Evolutionary conservation across 1,140 invertebrate genomes (phyloP).

Genomic region (Heliconius himera): DNA sequence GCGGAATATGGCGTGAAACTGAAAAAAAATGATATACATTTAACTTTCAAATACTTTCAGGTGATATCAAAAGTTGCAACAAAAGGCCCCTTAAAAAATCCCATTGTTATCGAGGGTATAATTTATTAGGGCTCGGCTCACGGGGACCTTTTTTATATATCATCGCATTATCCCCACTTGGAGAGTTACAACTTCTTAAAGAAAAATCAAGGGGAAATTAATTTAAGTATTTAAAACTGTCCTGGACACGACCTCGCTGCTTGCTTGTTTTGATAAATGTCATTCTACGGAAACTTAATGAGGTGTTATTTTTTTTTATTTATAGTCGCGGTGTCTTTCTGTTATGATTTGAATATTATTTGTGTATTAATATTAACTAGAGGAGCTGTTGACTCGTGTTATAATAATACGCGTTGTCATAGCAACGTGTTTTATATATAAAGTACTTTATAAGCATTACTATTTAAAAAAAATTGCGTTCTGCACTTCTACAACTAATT

Average conservation of each 20-base stretch:
- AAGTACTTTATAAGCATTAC: too few relatives aligned
- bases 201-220: slow-evolving; percentile 78
- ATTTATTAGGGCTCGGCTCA: slow-evolving; percentile 78
- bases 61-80: slow-evolving; percentile 82
- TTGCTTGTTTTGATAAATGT: slow-evolving; percentile 71
- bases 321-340: background rate
- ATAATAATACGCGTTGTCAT: too few relatives aligned
- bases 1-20: too few relatives aligned
- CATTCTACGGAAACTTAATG: slow-evolving; percentile 39
- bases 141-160: slow-evolving; percentile 81
- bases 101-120: slow-evolving; percentile 81
- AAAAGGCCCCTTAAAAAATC: slow-evolving; percentile 73
- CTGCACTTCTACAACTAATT: too few relatives aligned
- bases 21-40: slow-evolving; percentile 43
- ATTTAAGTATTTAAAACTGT: slow-evolving; percentile 80
- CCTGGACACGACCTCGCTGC: slow-evolving; percentile 69
- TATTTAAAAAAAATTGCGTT: too few relatives aligned
- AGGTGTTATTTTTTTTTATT: slow-evolving; percentile 27
- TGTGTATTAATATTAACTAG: background rate
- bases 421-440: too few relatives aligned
- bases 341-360: background rate
- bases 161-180: slow-evolving; percentile 80
- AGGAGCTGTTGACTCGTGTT: too few relatives aligned
- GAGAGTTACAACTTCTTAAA: slow-evolving; percentile 81
- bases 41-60: slow-evolving; percentile 66